phyloP scores from a whole-genome alignment of 2,113 vertebrate species.

The Vimba vimba region DNA sequence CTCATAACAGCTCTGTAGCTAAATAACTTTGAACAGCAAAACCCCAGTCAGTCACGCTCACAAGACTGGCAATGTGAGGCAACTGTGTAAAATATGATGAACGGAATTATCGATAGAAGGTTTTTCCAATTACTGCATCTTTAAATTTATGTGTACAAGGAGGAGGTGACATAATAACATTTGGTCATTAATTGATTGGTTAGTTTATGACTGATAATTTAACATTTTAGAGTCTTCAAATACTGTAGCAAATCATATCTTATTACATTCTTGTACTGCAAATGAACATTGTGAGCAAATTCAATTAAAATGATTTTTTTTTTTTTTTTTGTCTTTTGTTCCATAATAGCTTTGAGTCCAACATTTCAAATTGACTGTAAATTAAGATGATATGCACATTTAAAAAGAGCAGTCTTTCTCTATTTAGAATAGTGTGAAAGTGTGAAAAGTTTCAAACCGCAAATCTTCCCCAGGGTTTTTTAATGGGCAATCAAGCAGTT shows the following conservation, averaged over 20 bases:
- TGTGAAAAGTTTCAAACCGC: not conserved
- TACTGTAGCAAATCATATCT: not conserved
- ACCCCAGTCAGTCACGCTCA: not conserved
- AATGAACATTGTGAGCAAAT: not conserved
- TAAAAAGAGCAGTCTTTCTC: not conserved
- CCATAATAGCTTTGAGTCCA: no score
- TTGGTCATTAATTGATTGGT: not conserved
- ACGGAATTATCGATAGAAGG: not conserved
- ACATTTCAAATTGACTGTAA: no score
- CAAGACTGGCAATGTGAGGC: not conserved
- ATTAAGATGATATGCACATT: no score
- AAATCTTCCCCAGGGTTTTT: not conserved
- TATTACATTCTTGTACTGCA: not conserved
- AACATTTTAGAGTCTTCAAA: not conserved
- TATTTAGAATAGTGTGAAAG: not conserved
- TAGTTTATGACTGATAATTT: not conserved
- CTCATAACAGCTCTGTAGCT: not conserved
- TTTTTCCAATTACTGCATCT: not conserved
- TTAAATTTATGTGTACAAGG: not conserved
- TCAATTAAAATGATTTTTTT: not conserved
- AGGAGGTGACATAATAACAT: not conserved
- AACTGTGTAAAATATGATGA: not conserved
- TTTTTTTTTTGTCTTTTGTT: not conserved
- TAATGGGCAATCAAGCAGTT: not conserved
- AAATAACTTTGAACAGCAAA: conserved; percentile 1